Conservation (phyloP, 2,888 invertebrate genomes). For the Linyphia triangularis region DNA sequence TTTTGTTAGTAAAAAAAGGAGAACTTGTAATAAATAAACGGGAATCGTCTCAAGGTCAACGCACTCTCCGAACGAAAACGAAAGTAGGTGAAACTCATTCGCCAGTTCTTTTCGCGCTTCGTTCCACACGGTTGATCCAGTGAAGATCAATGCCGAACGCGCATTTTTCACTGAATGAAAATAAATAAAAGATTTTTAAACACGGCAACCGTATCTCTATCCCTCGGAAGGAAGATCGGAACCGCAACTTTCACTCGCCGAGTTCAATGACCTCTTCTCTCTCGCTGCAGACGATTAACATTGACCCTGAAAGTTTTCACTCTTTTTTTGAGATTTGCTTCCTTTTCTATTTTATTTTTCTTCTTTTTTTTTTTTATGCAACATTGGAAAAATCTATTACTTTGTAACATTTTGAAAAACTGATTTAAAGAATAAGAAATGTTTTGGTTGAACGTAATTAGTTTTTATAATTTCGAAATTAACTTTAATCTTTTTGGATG, state of each 20-base stretch:
- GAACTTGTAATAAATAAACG: no score
- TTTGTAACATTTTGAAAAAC: no score
- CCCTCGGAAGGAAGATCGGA: neutral
- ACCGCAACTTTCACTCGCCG: neutral
- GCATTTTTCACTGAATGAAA: neutral
- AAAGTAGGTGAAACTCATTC: neutral
- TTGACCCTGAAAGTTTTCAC: neutral
- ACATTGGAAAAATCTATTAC: neutral
- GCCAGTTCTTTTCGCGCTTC: neutral
- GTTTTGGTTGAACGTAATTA: no score
- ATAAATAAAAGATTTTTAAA: neutral
- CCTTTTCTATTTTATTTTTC: neutral
- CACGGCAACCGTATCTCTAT: neutral
- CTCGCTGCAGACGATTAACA: neutral
- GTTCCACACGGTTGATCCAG: neutral
- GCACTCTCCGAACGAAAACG: neutral
- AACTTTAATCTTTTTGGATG: no score
- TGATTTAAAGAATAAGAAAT: no score
- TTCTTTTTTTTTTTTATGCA: neutral
- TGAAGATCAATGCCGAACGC: neutral
- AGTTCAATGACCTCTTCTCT: neutral
- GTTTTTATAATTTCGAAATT: no score
- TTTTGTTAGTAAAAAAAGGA: neutral
- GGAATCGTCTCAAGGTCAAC: neutral
- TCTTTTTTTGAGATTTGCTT: neutral